Base-by-base conservation (phyloP, 2,888 invertebrate genomes). In the Apamea anceps region DNA sequence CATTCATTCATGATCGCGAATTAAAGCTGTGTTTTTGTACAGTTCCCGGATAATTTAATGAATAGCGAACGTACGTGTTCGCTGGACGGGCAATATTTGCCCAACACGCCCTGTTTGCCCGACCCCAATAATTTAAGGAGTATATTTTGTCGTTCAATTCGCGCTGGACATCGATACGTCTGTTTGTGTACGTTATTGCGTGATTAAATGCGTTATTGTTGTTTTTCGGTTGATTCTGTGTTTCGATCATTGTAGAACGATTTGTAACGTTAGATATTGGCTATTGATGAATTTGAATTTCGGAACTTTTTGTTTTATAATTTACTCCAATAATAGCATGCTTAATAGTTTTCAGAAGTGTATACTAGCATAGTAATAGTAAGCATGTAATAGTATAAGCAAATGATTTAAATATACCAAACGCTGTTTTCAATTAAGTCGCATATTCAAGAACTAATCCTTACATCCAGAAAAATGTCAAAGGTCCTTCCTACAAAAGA, bases 41-140 rank as follows among this genome's bases (percentile, higher is more conserved):
- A 85, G 85, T 74, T 75, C 72, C 88, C 89, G 88, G 89, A 91
- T 91, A 91, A 93, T 92, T 93, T 93, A 94, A 94, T 94, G 94
- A 94, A 94, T 91, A 91, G 92, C 90, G 86, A 80, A 83, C 78
- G 89, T 89, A 87, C 90, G 91, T 92, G 92, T 93, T 91, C 89
- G 89, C 90, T 90, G 89, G 91, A 88, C 91, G 87, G 88, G 87
- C 92, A 91, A 93, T 94, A 92, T 94, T 94, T 93, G 92, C 88
- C 84, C 87, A 86, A 87, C 89, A 77, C 90, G 85, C 91, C 87
- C 85, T 92, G 93, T 94, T 92, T 93, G 89, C 88, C 87, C 91
- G 89, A 91, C 92, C 93, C 93, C 92, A 93, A 93, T 95, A 94
- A 94, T 94, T 95, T 93, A 95, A 93, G 94, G 91, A 93, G 92